A percentile compares a stretch with the other conserved stretches of the same genome.
Evolutionary conservation across 1,140 invertebrate genomes (phyloP).

Genomic region (Eubasilissa regina): DNA sequence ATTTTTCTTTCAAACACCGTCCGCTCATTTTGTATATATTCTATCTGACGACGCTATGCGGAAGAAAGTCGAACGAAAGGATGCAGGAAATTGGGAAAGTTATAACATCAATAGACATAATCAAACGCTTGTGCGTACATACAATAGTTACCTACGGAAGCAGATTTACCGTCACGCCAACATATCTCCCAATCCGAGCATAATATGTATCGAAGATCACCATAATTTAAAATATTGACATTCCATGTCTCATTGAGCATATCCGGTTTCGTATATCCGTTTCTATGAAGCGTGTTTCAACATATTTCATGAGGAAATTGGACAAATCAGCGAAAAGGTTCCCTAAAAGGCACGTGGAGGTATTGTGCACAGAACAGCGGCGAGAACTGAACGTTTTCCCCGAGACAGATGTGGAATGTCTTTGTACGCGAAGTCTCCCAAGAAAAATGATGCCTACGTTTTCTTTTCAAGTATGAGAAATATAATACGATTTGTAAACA

Average conservation of each 20-base stretch:
- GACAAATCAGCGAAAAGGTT: slow-evolving; percentile 22
- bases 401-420: background rate
- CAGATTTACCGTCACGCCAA: no score
- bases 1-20: no score
- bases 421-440: background rate
- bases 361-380: slow-evolving; percentile 1
- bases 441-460: background rate
- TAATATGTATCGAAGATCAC: background rate
- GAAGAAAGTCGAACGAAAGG: no score
- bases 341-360: background rate
- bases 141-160: no score
- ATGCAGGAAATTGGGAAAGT: no score
- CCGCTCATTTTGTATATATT: no score
- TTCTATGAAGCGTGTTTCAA: slow-evolving; percentile 12
- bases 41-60: no score
- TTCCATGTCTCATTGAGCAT: background rate
- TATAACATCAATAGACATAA: no score
- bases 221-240: background rate
- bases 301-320: slow-evolving; percentile 5
- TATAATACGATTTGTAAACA: slow-evolving; percentile 6
- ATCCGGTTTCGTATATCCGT: background rate
- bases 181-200: background rate
- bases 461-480: background rate
- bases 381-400: background rate
- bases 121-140: no score